Conservation (phyloP, 2,888 invertebrate species). For the Lepidochrysops patricia region DNA sequence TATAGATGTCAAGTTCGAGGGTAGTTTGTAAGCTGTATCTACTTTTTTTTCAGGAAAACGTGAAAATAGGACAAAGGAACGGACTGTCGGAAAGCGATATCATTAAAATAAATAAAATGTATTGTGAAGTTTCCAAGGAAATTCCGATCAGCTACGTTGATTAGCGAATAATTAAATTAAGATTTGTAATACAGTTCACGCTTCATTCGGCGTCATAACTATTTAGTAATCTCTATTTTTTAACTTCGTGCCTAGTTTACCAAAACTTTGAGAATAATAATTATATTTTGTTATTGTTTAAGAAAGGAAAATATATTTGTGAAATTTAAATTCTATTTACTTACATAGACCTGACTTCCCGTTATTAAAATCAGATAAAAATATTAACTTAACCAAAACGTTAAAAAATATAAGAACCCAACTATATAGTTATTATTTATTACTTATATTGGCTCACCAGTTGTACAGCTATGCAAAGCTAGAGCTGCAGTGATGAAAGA, state of each 20-base stretch:
- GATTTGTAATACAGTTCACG: background rate
- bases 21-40: background rate
- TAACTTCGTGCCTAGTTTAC: too few species aligned
- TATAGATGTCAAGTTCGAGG: background rate
- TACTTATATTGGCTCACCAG: background rate
- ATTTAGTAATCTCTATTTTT: background rate
- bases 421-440: too few species aligned
- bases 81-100: slow-evolving; percentile 56
- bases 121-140: slow-evolving; percentile 38
- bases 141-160: slow-evolving; percentile 21
- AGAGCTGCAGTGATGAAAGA: background rate
- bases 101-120: slow-evolving; percentile 57
- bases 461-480: background rate
- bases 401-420: too few species aligned
- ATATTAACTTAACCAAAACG: too few species aligned
- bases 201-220: background rate
- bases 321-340: too few species aligned
- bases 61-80: slow-evolving; percentile 51
- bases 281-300: too few species aligned
- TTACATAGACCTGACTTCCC: too few species aligned
- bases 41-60: slow-evolving; percentile 43
- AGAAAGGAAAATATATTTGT: too few species aligned
- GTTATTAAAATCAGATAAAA: too few species aligned
- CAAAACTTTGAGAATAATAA: too few species aligned
- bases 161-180: slow-evolving; percentile 2